Evolutionary conservation across 2,797 vertebrate genomes (phyloP).

Genomic region (Meda fulgida): DNA sequence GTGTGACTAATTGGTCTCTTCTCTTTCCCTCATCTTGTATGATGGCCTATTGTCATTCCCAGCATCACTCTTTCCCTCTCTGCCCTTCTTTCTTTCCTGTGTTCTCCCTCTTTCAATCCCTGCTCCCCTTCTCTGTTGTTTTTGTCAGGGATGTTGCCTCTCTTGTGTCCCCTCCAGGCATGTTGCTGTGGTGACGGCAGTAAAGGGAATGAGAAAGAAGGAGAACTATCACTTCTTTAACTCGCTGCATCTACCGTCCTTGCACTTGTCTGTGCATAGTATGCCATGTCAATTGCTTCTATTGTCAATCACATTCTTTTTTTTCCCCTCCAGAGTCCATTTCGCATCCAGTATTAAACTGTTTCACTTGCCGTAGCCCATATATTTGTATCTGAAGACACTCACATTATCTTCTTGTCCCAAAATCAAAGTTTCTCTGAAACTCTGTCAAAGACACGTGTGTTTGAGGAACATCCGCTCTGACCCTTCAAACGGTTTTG

Average conservation of each 20-base stretch:
- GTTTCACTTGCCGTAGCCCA: slow-evolving; percentile 1
- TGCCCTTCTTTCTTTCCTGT: slow-evolving; percentile 8
- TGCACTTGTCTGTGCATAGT: slow-evolving; percentile 63
- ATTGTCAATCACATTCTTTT: slow-evolving; percentile 63
- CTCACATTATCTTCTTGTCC: background rate
- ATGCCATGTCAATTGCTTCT: slow-evolving; percentile 68
- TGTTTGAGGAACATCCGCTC: background rate
- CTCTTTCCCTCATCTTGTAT: background rate
- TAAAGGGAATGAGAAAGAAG: slow-evolving; percentile 55
- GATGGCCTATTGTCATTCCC: slow-evolving; percentile 38
- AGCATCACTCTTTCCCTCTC: slow-evolving; percentile 8
- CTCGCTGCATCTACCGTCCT: slow-evolving; percentile 58
- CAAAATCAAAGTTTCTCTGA: slow-evolving; percentile 1
- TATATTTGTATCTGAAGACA: background rate
- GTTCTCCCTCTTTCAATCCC: slow-evolving; percentile 27
- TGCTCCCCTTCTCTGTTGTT: slow-evolving; percentile 59
- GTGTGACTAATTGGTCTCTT: slow-evolving; percentile 10
- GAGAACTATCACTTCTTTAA: slow-evolving; percentile 55
- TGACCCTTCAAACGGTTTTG: background rate
- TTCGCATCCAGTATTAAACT: slow-evolving; percentile 24
- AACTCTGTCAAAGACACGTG: background rate
- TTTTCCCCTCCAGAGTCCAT: slow-evolving; percentile 4
- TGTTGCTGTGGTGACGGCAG: slow-evolving; percentile 64
- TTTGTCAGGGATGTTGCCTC: slow-evolving; percentile 60
- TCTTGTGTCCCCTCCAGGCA: slow-evolving; percentile 65